Base-by-base conservation (phyloP, 2,888 invertebrate species). In the Zeuzera pyrina region DNA sequence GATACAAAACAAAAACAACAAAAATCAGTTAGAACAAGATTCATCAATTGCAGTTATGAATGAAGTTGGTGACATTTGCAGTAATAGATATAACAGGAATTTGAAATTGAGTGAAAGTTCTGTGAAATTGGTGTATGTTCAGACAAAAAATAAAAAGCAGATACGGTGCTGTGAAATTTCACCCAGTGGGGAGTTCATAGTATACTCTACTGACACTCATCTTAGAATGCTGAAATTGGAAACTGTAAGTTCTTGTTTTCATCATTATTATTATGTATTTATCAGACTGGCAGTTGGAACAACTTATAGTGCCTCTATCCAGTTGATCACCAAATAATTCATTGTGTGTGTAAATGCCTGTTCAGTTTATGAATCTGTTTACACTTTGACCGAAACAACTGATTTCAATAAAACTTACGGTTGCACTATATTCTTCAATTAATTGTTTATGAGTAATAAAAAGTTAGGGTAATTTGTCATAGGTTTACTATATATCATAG, bases 101-200 rank as follows among this genome's bases (percentile, higher is more conserved):
- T 56, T 86, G 22, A 58, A 69, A 33, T 43, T 86, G 1, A 66
- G 66, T 11, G 74, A 83, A 6, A 85, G 86, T 38, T 90, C 92
- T 0, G 70, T 88, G 22, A 92, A 91, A 56, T 60, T 95, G 19
- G 63, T 93, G 2, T 84, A 89, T 35, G 61, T 95, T 15, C 86
- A 88, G 44, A 87, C 90, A 3, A 87, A 88, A 49, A 72, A 84
- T 7, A 84, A 85, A 2, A 91, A 90, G 46, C 84, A 84, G n/a
- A 89, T 95, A 15, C 72, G 88, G 3, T 90, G 90, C 42, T 88
- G 89, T 43, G 86, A 88, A 7, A 72, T 95, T 3, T 92, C 93
- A 3, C 85, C 87, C 2, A 86, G 90, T 57, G 91, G 91, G 1
- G 85, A 87, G 38, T 88, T 89, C 72, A 81, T 96, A 12, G 88